phyloP scores from a whole-genome alignment of 2,113 vertebrate species.

The Atrichornis clamosus region DNA sequence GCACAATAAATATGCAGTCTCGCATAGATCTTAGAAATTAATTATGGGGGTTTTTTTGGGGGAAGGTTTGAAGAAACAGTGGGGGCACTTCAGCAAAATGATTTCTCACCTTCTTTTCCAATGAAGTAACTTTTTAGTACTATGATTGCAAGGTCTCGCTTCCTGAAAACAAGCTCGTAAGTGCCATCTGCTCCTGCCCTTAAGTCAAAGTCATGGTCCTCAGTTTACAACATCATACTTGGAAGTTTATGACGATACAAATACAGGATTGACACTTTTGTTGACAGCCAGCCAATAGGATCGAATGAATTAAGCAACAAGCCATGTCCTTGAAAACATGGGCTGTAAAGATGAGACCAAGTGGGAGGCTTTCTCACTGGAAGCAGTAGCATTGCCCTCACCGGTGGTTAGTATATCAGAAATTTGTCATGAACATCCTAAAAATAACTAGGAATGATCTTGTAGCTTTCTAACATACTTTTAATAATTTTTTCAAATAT shows the following conservation, averaged over 20 bases:
- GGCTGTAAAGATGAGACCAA: neutral
- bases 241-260: slow-evolving; percentile 61
- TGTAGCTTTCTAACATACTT: neutral
- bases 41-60: neutral
- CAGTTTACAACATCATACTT: slow-evolving; percentile 65
- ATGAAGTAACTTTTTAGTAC: slow-evolving; percentile 13
- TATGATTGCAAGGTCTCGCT: neutral
- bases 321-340: slow-evolving; percentile 47
- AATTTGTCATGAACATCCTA: neutral
- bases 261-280: slow-evolving; percentile 46
- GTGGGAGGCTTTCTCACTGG: neutral
- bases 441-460: neutral
- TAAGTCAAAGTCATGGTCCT: slow-evolving; percentile 63
- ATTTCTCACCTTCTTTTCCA: slow-evolving; percentile 32
- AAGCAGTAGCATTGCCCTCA: neutral
- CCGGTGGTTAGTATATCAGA: neutral
- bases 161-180: slow-evolving; percentile 44
- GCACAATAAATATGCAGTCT: slow-evolving; percentile 1
- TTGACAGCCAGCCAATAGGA: slow-evolving; percentile 57
- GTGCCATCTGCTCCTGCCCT: slow-evolving; percentile 50
- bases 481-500: neutral
- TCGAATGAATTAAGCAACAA: slow-evolving; percentile 61
- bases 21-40: slow-evolving; percentile 4
- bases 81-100: neutral
- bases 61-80: neutral